Percentiles rank a stretch among this genome's conserved stretches.
Conservation (phyloP, 2,797 vertebrate species). For the Siniperca scherzeri region DNA sequence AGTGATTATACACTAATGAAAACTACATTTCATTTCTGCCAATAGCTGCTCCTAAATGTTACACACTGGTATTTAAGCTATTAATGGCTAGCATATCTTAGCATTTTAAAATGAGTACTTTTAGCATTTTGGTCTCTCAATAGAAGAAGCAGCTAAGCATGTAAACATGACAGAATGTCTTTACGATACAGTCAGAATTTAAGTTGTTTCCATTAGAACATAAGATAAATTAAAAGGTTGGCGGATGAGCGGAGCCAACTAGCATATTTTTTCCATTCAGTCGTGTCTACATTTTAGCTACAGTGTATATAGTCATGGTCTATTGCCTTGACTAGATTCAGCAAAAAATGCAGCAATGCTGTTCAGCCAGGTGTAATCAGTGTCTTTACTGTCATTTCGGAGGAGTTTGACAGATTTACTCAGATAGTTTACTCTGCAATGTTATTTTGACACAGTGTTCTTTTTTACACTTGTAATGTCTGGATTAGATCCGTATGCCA, state of each 20-base stretch:
- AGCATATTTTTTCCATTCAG: not conserved
- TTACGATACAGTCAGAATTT: not conserved
- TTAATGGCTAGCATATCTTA: not conserved
- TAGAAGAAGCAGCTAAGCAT: not conserved
- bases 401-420: slow-evolving; percentile 60
- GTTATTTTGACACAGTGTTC: slow-evolving; percentile 70
- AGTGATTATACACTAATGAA: no score
- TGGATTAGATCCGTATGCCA: slow-evolving; percentile 70
- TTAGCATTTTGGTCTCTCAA: not conserved
- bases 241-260: not conserved
- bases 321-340: slow-evolving; percentile 35
- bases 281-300: not conserved
- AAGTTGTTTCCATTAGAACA: not conserved
- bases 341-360: slow-evolving; percentile 32
- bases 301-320: not conserved
- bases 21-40: no score
- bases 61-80: not conserved
- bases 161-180: not conserved
- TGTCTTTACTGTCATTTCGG: slow-evolving; percentile 52
- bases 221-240: not conserved
- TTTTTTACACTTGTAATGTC: slow-evolving; percentile 73
- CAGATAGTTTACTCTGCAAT: slow-evolving; percentile 58
- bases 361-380: slow-evolving; percentile 1
- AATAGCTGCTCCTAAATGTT: no score
- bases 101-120: not conserved